Percentiles rank a stretch among this genome's conserved stretches.
phyloP scores from a whole-genome alignment of 2,113 vertebrate genomes.

The Aix galericulata region DNA sequence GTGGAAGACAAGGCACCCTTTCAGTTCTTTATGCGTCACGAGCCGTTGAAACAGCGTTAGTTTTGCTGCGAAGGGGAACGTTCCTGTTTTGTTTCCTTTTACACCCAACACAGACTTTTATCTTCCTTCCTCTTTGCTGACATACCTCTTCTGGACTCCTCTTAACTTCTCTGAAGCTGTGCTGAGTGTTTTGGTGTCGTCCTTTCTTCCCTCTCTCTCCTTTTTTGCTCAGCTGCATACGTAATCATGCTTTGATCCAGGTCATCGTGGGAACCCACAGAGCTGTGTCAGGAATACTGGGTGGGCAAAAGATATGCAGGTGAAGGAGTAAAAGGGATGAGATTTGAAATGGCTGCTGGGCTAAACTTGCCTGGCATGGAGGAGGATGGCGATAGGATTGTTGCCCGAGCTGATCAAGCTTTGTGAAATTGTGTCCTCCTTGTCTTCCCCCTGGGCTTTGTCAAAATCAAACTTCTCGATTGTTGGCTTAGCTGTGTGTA shows the following conservation, averaged over 20 bases:
- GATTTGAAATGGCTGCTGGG: neutral
- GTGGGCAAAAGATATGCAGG: neutral
- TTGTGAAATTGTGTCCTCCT: neutral
- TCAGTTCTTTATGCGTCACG: neutral
- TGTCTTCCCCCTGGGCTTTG: neutral
- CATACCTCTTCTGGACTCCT: neutral
- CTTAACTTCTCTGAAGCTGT: neutral
- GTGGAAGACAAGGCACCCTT: neutral
- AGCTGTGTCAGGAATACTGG: neutral
- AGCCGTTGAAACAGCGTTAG: neutral
- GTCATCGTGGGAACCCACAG: neutral
- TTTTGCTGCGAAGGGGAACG: neutral
- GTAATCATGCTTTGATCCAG: neutral
- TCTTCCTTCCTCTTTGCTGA: neutral
- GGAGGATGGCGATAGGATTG: neutral
- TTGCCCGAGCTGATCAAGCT: neutral
- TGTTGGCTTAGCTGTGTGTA: neutral
- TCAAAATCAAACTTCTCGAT: neutral
- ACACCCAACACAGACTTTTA: neutral
- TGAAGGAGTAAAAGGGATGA: neutral
- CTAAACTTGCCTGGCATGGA: neutral
- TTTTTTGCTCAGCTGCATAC: neutral
- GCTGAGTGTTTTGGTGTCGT: neutral
- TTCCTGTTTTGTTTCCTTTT: conserved; percentile 8
- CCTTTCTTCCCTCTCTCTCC: neutral